Conservation (phyloP, 1,140 invertebrate species). For the Bombyx mori region ASM3026992v2 NC_085115.1:9846501-9847000, state of each 20-base stretch:
- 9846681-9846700: slow-evolving; percentile 86
- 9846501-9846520: slow-evolving; percentile 89
- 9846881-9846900: slow-evolving; percentile 88
- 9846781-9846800: neutral
- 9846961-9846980: slow-evolving; percentile 93
- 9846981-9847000: slow-evolving; percentile 84
- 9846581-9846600: slow-evolving; percentile 94
- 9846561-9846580: slow-evolving; percentile 82
- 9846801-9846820: neutral
- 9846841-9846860: slow-evolving; percentile 65
- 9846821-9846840: neutral
- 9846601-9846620: slow-evolving; percentile 94
- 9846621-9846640: slow-evolving; percentile 89
- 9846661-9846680: slow-evolving; percentile 88
- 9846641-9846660: slow-evolving; percentile 85
- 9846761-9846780: slow-evolving; percentile 44
- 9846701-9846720: slow-evolving; percentile 90
- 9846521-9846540: slow-evolving; percentile 91
- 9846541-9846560: slow-evolving; percentile 90
- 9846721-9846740: slow-evolving; percentile 90
- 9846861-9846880: slow-evolving; percentile 95
- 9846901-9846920: slow-evolving; percentile 82
- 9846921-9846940: slow-evolving; percentile 88
- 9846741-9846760: slow-evolving; percentile 94
- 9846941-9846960: slow-evolving; percentile 94